Evolutionary conservation across 1,140 invertebrate species (phyloP).

Genomic region (Uloborus diversus): DNA sequence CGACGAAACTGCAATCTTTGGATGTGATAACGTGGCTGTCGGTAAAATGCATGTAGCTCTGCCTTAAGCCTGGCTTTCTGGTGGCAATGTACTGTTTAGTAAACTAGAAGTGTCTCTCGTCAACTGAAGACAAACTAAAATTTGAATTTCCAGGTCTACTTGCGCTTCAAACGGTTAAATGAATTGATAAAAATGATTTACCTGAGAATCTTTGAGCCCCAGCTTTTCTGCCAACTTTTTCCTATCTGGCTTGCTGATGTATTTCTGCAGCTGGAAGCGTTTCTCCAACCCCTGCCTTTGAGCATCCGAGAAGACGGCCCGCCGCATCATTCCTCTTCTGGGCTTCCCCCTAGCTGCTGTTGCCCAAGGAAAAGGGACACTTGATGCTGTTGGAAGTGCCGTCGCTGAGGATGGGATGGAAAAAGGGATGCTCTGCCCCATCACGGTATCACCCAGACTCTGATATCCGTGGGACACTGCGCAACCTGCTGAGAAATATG

Average conservation of each 20-base stretch:
- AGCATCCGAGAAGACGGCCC: constrained; percentile 92
- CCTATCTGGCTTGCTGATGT: constrained; percentile 96
- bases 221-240: constrained; percentile 95
- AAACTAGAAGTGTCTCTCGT: too few relatives aligned
- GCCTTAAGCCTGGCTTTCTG: too few relatives aligned
- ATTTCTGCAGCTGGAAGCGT: constrained; percentile 96
- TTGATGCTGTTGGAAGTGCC: constrained; percentile 57
- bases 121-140: not conserved
- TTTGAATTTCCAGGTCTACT: too few relatives aligned
- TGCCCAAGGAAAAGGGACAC: constrained; percentile 77
- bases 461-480: constrained; percentile 4
- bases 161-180: too few relatives aligned
- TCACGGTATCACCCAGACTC: constrained; percentile 2
- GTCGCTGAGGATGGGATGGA: not conserved
- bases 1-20: too few relatives aligned
- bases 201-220: constrained; percentile 88
- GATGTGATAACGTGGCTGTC: too few relatives aligned
- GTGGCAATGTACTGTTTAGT: too few relatives aligned
- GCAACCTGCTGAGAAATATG: not conserved
- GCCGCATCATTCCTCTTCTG: constrained; percentile 90
- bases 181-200: too few relatives aligned
- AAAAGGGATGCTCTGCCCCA: constrained; percentile 21
- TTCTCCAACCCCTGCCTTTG: constrained; percentile 94
- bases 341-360: constrained; percentile 74
- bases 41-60: too few relatives aligned